These are phyloP conservation scores for Agrilus cyanescens DNA, from an alignment of 2,888 invertebrate genomes.

Conservation along the genomic window DNA sequence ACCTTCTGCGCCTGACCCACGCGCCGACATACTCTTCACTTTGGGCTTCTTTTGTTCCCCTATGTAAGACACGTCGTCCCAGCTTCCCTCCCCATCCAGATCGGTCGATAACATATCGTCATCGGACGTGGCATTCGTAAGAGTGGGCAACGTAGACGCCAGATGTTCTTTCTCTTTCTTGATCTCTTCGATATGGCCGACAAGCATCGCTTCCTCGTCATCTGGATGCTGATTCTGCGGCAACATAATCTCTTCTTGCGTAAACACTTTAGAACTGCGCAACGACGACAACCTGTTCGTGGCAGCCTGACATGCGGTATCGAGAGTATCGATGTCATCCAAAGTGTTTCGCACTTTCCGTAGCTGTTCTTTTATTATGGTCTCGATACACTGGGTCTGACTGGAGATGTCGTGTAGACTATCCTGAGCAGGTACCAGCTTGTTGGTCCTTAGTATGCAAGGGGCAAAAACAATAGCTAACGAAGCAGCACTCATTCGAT, in stretches of 20 bases:
- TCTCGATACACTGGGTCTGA: constrained; percentile 83
- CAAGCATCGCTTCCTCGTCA: constrained; percentile 62
- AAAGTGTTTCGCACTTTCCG: constrained; percentile 72
- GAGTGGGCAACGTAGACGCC: constrained; percentile 66
- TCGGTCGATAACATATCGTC: constrained; percentile 76
- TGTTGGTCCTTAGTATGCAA: constrained; percentile 80
- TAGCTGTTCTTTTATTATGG: constrained; percentile 79
- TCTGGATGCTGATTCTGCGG: constrained; percentile 35
- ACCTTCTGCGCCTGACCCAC: constrained; percentile 29
- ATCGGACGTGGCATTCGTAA: constrained; percentile 75
- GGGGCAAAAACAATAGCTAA: constrained; percentile 92
- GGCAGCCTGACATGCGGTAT: constrained; percentile 77
- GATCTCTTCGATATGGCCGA: constrained; percentile 69
- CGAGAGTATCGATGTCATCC: constrained; percentile 82
- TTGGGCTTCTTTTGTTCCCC: constrained; percentile 27
- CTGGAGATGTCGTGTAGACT: constrained; percentile 81
- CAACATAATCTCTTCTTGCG: constrained; percentile 41
- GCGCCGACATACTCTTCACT: constrained; percentile 25
- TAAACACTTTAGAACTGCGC: constrained; percentile 60
- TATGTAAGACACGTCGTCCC: constrained; percentile 45
- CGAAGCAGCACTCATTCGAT: constrained; percentile 85
- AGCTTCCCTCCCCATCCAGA: constrained; percentile 69
- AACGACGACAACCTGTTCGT: constrained; percentile 66
- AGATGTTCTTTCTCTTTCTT: constrained; percentile 71
- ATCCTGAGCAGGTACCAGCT: constrained; percentile 80